phyloP scores from a whole-genome alignment of 2,888 invertebrate species.

The Psococerastis gibbosa region DNA sequence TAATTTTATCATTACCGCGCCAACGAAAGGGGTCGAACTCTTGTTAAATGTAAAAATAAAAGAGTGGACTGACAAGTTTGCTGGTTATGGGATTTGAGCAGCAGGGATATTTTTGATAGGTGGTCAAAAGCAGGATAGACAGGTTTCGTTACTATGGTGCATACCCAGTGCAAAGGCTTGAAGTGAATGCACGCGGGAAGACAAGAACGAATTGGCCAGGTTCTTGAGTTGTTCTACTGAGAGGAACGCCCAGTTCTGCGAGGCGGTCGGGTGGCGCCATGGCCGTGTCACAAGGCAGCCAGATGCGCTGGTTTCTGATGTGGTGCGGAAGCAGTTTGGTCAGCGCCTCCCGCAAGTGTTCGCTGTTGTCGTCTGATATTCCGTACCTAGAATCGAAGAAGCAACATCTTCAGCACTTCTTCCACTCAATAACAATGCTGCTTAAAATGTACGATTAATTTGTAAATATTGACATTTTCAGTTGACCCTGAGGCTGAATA shows the following conservation, averaged over 20 bases:
- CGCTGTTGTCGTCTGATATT: constrained; percentile 58
- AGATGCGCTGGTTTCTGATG: constrained; percentile 63
- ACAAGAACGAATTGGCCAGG: constrained; percentile 80
- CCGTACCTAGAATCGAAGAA: constrained; percentile 38
- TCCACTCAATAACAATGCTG: too few species aligned
- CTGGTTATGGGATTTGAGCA: too few species aligned
- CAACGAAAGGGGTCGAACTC: too few species aligned
- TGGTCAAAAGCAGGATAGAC: too few species aligned
- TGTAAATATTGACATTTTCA: too few species aligned
- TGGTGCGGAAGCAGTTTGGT: constrained; percentile 59
- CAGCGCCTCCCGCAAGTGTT: constrained; percentile 54
- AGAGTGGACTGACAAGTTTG: too few species aligned
- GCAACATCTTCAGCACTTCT: neutral
- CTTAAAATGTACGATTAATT: too few species aligned
- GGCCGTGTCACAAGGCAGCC: constrained; percentile 80
- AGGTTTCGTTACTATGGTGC: too few species aligned
- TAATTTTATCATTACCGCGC: too few species aligned
- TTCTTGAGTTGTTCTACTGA: constrained; percentile 62
- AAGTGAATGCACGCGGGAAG: constrained; percentile 75
- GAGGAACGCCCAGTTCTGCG: constrained; percentile 51
- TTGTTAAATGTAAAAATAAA: too few species aligned
- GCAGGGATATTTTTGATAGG: too few species aligned
- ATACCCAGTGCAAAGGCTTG: constrained; percentile 74
- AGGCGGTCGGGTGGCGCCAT: constrained; percentile 79
- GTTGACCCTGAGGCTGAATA: too few species aligned